Evolutionary conservation across 2,113 vertebrate genomes (phyloP).

Genomic region (Hippocampus guttulatus): DNA sequence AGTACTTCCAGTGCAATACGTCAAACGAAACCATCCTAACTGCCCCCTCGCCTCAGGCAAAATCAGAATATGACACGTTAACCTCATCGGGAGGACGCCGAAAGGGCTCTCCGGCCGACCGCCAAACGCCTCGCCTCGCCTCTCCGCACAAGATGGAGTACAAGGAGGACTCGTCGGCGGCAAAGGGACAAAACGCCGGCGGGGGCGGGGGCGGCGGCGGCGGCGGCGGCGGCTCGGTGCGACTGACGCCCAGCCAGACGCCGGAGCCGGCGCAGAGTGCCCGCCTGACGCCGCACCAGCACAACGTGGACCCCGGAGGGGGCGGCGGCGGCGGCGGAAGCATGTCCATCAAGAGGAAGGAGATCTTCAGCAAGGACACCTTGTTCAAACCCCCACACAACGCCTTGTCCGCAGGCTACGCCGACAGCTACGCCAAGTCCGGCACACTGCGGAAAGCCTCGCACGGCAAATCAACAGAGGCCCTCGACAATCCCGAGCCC

Average conservation of each 20-base stretch:
- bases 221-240: slow-evolving; percentile 55
- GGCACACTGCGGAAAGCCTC: slow-evolving; percentile 90
- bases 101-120: slow-evolving; percentile 85
- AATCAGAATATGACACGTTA: slow-evolving; percentile 87
- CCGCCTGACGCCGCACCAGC: slow-evolving; percentile 87
- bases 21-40: slow-evolving; percentile 95
- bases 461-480: slow-evolving; percentile 85
- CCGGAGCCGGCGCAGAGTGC: slow-evolving; percentile 84
- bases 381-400: slow-evolving; percentile 96
- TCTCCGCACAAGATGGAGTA: slow-evolving; percentile 81
- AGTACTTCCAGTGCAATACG: slow-evolving; percentile 98
- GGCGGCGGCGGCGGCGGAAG: slow-evolving; percentile 69
- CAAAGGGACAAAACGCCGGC: slow-evolving; percentile 72
- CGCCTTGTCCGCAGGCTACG: slow-evolving; percentile 84
- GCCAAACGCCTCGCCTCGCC: slow-evolving; percentile 83
- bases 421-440: slow-evolving; percentile 87
- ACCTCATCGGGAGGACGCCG: slow-evolving; percentile 87
- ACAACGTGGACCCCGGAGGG: slow-evolving; percentile 79
- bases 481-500: slow-evolving; percentile 87
- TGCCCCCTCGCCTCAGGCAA: slow-evolving; percentile 88
- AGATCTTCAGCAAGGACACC: slow-evolving; percentile 99
- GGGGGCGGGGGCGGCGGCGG: slow-evolving; percentile 38
- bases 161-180: slow-evolving; percentile 83
- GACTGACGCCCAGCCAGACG: slow-evolving; percentile 76
- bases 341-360: slow-evolving; percentile 91